Conservation (phyloP, 2,888 invertebrate genomes). For the Phengaris alcon region DNA sequence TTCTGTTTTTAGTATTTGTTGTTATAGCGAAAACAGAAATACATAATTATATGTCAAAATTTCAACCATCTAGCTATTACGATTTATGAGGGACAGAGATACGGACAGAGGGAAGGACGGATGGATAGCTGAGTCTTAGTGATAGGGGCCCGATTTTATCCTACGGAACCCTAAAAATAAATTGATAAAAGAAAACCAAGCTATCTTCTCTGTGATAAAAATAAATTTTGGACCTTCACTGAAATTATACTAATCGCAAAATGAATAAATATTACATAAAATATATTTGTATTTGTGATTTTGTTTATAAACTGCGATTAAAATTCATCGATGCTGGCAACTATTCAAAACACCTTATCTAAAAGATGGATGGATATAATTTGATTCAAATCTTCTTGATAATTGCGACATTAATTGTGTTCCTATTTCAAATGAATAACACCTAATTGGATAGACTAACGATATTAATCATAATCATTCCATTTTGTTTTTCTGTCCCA, state of each 20-base stretch:
- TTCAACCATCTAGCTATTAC: too few relatives aligned
- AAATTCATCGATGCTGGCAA: conserved; percentile 21
- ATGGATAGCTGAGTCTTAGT: too few relatives aligned
- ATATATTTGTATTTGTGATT: background rate
- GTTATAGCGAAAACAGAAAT: too few relatives aligned
- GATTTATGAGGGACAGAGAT: too few relatives aligned
- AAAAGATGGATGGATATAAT: conserved; percentile 15
- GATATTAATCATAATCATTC: background rate
- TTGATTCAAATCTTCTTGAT: background rate
- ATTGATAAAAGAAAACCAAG: background rate
- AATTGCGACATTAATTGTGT: conserved; percentile 3
- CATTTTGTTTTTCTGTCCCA: background rate
- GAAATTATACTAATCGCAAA: conserved; percentile 18
- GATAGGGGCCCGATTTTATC: too few relatives aligned
- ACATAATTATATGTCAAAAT: too few relatives aligned
- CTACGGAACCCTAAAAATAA: background rate
- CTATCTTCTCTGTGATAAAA: conserved; percentile 9
- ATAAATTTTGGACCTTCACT: background rate
- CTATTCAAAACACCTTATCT: conserved; percentile 22
- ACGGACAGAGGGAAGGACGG: too few relatives aligned
- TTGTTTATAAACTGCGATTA: conserved; percentile 17
- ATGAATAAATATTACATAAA: conserved; percentile 16
- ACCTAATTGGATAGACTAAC: background rate
- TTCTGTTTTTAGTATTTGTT: too few relatives aligned
- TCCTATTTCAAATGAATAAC: conserved; percentile 2